Evolutionary conservation across 2,113 vertebrate genomes (phyloP).

Genomic region (Phaetusa simplex): DNA sequence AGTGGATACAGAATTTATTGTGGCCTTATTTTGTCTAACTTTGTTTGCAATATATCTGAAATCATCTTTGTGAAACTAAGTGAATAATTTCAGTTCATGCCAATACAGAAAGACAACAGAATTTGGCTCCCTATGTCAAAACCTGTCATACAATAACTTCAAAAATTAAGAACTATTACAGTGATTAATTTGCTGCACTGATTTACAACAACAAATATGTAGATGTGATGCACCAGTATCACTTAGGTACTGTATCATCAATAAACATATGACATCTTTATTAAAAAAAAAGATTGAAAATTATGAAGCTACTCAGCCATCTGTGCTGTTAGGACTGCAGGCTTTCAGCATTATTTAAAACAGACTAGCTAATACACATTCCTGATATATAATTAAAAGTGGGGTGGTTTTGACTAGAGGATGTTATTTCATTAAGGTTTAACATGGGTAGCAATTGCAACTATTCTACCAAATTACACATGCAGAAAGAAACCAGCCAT

Average conservation of each 20-base stretch:
- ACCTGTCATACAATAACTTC: background rate
- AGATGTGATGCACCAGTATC: background rate
- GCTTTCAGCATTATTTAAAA: constrained; percentile 36
- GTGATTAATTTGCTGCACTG: background rate
- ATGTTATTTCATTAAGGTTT: background rate
- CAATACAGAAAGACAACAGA: background rate
- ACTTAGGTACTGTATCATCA: constrained; percentile 22
- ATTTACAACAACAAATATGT: constrained; percentile 28
- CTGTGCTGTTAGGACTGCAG: constrained; percentile 13
- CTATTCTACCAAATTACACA: background rate
- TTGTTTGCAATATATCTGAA: background rate
- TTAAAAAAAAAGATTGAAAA: constrained; percentile 31
- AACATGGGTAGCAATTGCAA: background rate
- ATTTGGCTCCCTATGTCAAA: background rate
- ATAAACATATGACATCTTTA: constrained; percentile 52
- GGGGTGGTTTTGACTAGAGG: background rate
- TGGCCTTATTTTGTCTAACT: background rate
- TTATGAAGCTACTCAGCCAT: constrained; percentile 32
- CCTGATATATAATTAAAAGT: background rate
- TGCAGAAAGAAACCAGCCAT: background rate
- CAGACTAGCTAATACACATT: background rate
- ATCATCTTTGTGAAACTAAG: background rate
- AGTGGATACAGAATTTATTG: background rate
- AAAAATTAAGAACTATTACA: background rate
- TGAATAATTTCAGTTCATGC: background rate